Base-by-base conservation (phyloP, 2,888 invertebrate species). In the Habroteleia sp. region DNA sequence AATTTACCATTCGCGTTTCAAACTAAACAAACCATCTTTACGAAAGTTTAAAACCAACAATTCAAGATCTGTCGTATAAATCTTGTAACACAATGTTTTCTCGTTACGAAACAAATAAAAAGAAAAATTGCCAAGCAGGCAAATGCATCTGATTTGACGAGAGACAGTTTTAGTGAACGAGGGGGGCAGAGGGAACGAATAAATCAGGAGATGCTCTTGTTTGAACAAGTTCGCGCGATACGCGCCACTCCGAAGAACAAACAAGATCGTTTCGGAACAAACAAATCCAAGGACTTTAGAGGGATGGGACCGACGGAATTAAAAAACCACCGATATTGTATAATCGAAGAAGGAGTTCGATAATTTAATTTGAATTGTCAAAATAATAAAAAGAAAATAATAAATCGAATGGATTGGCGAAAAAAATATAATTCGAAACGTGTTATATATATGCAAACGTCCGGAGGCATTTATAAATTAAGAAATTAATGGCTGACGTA, bases 171-270 rank as follows among this genome's bases (percentile, higher is more conserved):
- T 16, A n/a, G 71, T 31, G 16, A 11, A 17, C n/a, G 41, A 27
- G 14, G 7, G 10, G 10, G 5, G n/a, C n/a, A n/a, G n/a, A n/a
- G 66, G 27, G 46, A 16, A 3, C 39, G 39, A 50, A 71, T 75
- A 71, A 71, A 71, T 75, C 63, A 50, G 46, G 56, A 60, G 60
- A 52, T 69, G 48, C 20, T 68, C 52, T 63, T 58, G 75, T 75
- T 71, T 75, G 71, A 71, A 71, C 52, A 75, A 75, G 71, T 58
- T 71, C 60, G 54, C 58, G 69, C 52, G 73, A 44, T 44, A 73
- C 46, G 54, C 60, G 37, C 33, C 42, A 46, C 52, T 65, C 60
- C 46, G 58, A 31, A 74, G 48, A 69, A 58, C 54, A 69, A 69
- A 74, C 58, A 69, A 41, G 52, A 41, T 63, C 69, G 48, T 35